These are phyloP conservation scores for Drosophila tani DNA, from an alignment of 1,140 invertebrate genomes.

Conservation along the genomic window DNA sequence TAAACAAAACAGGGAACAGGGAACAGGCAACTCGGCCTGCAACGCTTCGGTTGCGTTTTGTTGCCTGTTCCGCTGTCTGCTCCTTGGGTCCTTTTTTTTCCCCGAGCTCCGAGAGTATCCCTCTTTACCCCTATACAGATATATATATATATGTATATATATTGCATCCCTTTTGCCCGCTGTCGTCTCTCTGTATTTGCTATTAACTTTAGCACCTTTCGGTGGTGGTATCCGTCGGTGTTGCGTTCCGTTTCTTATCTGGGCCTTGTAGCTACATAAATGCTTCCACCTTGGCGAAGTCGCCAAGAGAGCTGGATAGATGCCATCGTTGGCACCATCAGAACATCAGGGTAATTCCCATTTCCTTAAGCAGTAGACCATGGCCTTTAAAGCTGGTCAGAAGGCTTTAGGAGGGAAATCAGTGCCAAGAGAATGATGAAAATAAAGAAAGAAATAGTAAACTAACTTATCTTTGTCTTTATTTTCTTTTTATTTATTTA, in stretches of 20 bases:
- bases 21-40: conserved; percentile 22
- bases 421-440: too few species aligned
- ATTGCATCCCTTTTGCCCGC: conserved; percentile 9
- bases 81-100: conserved; percentile 18
- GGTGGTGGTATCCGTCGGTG: background rate
- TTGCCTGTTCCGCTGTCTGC: conserved; percentile 58
- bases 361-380: background rate
- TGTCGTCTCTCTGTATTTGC: conserved; percentile 12
- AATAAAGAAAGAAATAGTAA: too few species aligned
- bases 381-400: conserved; percentile 12
- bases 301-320: background rate
- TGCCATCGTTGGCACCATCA: background rate
- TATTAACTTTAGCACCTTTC: conserved; percentile 56
- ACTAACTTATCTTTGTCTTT: too few species aligned
- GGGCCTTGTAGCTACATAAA: conserved; percentile 46
- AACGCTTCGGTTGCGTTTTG: conserved; percentile 57
- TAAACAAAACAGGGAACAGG: conserved; percentile 23
- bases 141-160: background rate
- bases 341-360: background rate
- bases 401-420: background rate
- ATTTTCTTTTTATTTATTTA: too few species aligned
- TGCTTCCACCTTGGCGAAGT: conserved; percentile 38
- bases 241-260: conserved; percentile 31
- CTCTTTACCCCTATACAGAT: background rate
- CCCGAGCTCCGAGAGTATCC: background rate